Base-by-base conservation (phyloP, 1,140 invertebrate genomes). In the Papilio polyxenes region DNA sequence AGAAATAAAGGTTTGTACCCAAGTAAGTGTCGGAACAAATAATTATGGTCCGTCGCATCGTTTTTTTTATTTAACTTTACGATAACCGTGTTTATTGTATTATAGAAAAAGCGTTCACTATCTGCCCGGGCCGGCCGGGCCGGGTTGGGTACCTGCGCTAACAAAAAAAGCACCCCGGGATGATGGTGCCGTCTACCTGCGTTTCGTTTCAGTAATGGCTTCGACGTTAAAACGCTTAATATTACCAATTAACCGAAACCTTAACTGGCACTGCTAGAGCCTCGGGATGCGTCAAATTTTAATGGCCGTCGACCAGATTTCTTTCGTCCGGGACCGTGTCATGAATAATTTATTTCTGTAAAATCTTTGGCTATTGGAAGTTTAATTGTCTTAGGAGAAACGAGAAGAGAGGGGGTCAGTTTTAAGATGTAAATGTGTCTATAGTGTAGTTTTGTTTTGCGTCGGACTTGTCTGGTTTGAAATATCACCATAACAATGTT, bases 401-500 rank as follows among this genome's bases (percentile, higher is more conserved):
- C 56, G 49, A 8, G 59, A 23, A 20, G 59, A 23, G 65, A 37
- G 83, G 81, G 79, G 82, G 82, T 80, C 82, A 44, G 86, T 86
- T 87, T 85, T 83, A 87, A 89, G 88, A 90, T 91, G 87, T 86
- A 89, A 92, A 91, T 91, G 85, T 86, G 80, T 82, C 75, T 15
- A 72, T 37, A 79, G 80, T 48, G 56, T 83, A 85, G 87, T 91
- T 92, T 94, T 92, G 92, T 93, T 91, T 91, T 86, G 82, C 89
- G 89, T 91, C 89, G 86, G 90, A 89, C 89, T 86, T 87, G 81
- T 83, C 83, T 89, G 81, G 81, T 62, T 80, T 62, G 81, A 86
- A 84, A 86, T 86, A 93, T 93, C 91, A 92, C 88, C 91, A 93
- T 92, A 91, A 94, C 92, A 94, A 94, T 92, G 83, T 83, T 82